Conservation (phyloP, 2,888 invertebrate species). For the Xestia xanthographa region DNA sequence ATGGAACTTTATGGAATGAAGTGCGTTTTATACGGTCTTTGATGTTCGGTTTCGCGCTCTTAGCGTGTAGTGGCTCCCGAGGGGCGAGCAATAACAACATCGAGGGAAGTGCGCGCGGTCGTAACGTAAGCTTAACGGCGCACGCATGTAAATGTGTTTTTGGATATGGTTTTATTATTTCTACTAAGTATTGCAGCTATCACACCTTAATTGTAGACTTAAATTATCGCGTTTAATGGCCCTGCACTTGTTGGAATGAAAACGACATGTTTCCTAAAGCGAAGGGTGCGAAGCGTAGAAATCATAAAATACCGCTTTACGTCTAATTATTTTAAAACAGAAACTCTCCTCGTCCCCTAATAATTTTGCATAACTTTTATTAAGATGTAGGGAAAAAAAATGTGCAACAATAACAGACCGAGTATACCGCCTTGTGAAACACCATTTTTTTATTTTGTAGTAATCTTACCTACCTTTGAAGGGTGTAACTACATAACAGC, state of each 20-base stretch:
- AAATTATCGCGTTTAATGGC: constrained; percentile 23
- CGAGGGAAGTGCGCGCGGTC: constrained; percentile 79
- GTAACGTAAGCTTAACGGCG: constrained; percentile 77
- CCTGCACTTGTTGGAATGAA: background rate
- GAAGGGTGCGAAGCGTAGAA: background rate
- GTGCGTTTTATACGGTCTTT: constrained; percentile 88
- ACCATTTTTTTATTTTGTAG: background rate
- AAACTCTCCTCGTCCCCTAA: background rate
- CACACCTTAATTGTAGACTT: constrained; percentile 28
- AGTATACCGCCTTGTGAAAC: background rate
- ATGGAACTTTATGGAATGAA: constrained; percentile 87
- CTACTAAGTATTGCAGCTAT: constrained; percentile 39
- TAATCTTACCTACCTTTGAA: background rate
- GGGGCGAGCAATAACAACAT: constrained; percentile 83
- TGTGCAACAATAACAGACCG: background rate
- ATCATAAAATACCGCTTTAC: background rate
- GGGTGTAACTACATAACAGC: background rate
- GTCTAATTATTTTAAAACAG: background rate
- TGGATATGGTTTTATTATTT: constrained; percentile 58
- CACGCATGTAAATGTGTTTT: constrained; percentile 75
- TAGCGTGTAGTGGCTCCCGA: constrained; percentile 83
- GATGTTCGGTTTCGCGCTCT: constrained; percentile 87
- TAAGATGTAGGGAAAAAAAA: too few relatives aligned
- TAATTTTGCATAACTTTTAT: background rate
- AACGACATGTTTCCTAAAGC: background rate